These are phyloP conservation scores for Hyla sarda DNA, from an alignment of 2,113 vertebrate genomes.

Conservation along the genomic window DNA sequence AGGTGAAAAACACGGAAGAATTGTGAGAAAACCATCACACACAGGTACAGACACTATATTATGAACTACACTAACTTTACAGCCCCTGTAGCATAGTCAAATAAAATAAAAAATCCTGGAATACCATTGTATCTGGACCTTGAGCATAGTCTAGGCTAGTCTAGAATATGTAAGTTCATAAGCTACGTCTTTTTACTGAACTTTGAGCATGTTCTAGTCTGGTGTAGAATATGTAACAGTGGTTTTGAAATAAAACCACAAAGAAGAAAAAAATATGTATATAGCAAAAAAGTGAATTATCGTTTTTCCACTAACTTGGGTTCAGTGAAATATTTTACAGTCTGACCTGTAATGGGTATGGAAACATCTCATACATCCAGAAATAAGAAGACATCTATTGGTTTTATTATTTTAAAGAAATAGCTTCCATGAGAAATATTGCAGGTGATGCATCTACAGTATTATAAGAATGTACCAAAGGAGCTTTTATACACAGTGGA, in stretches of 20 bases:
- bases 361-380: not conserved
- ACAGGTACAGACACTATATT: too few species aligned
- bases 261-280: not conserved
- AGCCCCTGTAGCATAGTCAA: too few species aligned
- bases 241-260: not conserved
- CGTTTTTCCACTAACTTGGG: constrained; percentile 2
- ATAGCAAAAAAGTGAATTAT: not conserved
- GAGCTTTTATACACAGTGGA: too few species aligned
- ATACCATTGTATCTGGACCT: too few species aligned
- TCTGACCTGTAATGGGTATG: not conserved
- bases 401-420: too few species aligned
- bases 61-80: too few species aligned
- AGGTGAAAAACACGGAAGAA: too few species aligned
- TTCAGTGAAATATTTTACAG: not conserved
- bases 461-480: not conserved
- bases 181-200: not conserved
- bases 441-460: not conserved
- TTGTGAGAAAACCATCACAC: too few species aligned
- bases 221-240: not conserved
- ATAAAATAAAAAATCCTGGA: too few species aligned
- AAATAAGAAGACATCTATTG: not conserved
- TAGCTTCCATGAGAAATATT: too few species aligned
- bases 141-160: too few species aligned
- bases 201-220: not conserved
- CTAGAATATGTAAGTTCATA: not conserved